phyloP scores from a whole-genome alignment of 2,797 vertebrate species.

The Muscicapa striata region DNA sequence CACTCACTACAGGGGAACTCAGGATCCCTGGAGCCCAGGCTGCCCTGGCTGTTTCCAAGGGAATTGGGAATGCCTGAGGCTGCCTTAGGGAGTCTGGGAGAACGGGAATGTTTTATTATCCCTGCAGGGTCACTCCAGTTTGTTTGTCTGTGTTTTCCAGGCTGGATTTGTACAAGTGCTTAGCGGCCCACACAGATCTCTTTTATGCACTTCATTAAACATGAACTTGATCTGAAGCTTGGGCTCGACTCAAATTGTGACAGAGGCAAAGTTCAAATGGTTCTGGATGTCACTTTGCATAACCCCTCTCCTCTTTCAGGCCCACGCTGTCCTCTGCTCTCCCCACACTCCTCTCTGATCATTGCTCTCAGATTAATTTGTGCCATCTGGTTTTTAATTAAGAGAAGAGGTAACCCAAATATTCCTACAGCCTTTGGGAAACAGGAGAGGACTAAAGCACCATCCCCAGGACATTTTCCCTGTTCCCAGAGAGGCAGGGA shows the following conservation, averaged over 20 bases:
- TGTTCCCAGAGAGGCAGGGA: not conserved
- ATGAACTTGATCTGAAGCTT: slow-evolving; percentile 48
- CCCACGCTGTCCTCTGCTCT: not conserved
- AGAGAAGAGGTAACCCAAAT: not conserved
- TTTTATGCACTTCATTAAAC: slow-evolving; percentile 37
- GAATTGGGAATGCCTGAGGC: not conserved
- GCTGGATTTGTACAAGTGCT: not conserved
- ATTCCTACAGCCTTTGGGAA: not conserved
- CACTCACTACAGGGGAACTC: not conserved
- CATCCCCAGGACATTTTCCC: fast-evolving
- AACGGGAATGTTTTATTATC: not conserved
- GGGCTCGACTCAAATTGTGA: slow-evolving; percentile 38
- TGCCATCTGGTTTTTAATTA: not conserved
- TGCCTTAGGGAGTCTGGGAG: not conserved
- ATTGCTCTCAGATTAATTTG: not conserved
- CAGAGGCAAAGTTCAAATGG: slow-evolving; percentile 44
- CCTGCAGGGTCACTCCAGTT: not conserved
- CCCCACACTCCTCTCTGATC: not conserved
- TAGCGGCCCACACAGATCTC: not conserved
- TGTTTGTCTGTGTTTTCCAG: slow-evolving; percentile 40
- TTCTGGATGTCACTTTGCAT: slow-evolving; percentile 16
- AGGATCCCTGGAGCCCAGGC: not conserved
- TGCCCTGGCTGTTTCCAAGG: not conserved
- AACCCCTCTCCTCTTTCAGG: not conserved
- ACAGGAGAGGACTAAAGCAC: not conserved